Evolutionary conservation across 2,113 vertebrate genomes (phyloP).

Genomic region (Catharus minimus): DNA sequence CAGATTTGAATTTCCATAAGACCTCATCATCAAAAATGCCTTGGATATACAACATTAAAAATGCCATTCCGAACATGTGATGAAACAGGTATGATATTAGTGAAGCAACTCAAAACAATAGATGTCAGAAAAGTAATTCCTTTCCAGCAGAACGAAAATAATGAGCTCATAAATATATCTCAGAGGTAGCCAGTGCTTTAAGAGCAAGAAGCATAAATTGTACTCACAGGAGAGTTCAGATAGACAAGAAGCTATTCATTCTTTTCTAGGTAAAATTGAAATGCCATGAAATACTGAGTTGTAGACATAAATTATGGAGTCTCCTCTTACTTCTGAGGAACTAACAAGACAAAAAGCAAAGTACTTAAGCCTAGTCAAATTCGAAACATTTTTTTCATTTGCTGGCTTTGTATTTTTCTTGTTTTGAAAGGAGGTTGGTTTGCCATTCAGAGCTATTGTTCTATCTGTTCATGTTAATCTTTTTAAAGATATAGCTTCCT

Average conservation of each 20-base stretch:
- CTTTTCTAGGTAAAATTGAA: slow-evolving; percentile 41
- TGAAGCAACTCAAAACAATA: slow-evolving; percentile 27
- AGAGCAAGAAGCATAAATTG: slow-evolving; percentile 34
- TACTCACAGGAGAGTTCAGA: slow-evolving; percentile 11
- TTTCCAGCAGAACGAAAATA: slow-evolving; percentile 52
- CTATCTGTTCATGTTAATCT: not conserved
- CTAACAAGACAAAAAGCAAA: not conserved
- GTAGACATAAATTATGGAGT: slow-evolving; percentile 31
- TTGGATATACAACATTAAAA: not conserved
- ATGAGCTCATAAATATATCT: slow-evolving; percentile 59
- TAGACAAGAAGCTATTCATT: slow-evolving; percentile 29
- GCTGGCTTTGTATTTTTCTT: not conserved
- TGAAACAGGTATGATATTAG: slow-evolving; percentile 42
- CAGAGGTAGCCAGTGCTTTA: slow-evolving; percentile 40
- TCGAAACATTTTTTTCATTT: not conserved
- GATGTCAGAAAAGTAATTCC: slow-evolving; percentile 12
- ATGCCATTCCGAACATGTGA: slow-evolving; percentile 17
- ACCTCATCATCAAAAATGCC: slow-evolving; percentile 10
- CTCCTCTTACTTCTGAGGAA: not conserved
- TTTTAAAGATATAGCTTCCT: not conserved
- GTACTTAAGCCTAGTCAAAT: not conserved
- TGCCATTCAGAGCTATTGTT: not conserved
- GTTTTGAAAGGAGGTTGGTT: not conserved
- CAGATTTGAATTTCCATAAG: slow-evolving; percentile 15
- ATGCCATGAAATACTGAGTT: slow-evolving; percentile 32